These are phyloP conservation scores for Vulpes vulpes DNA, from an alignment of 2,113 vertebrate species.

Conservation along the genomic window DNA sequence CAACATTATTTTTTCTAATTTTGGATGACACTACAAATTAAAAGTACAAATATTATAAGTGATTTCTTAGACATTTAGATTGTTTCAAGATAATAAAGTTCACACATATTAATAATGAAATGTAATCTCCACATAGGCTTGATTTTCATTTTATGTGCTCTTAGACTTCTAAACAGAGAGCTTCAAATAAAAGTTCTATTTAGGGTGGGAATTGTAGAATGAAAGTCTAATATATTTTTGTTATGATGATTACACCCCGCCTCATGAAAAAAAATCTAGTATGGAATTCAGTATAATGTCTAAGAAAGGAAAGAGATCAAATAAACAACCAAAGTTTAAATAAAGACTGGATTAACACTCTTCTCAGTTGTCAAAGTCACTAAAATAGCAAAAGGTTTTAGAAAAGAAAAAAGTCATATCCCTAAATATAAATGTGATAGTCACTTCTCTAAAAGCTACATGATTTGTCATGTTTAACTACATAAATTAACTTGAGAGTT, in stretches of 20 bases:
- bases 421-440: slow-evolving; percentile 59
- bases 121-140: background rate
- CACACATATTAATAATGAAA: background rate
- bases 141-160: background rate
- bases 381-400: slow-evolving; percentile 65
- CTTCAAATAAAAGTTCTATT: background rate
- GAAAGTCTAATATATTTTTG: slow-evolving; percentile 32
- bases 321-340: slow-evolving; percentile 26
- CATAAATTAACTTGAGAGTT: slow-evolving; percentile 17
- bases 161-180: background rate
- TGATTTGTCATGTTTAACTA: slow-evolving; percentile 49
- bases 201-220: background rate
- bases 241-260: background rate
- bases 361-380: slow-evolving; percentile 62
- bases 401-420: slow-evolving; percentile 54
- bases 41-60: background rate
- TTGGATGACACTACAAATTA: background rate
- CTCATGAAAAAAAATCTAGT: background rate
- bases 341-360: slow-evolving; percentile 32
- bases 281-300: background rate
- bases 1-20: background rate
- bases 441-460: background rate
- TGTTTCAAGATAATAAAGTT: background rate
- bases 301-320: slow-evolving; percentile 43
- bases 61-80: background rate